Base-by-base conservation (phyloP, 1,140 invertebrate species). In the Steinernema feltiae region DNA sequence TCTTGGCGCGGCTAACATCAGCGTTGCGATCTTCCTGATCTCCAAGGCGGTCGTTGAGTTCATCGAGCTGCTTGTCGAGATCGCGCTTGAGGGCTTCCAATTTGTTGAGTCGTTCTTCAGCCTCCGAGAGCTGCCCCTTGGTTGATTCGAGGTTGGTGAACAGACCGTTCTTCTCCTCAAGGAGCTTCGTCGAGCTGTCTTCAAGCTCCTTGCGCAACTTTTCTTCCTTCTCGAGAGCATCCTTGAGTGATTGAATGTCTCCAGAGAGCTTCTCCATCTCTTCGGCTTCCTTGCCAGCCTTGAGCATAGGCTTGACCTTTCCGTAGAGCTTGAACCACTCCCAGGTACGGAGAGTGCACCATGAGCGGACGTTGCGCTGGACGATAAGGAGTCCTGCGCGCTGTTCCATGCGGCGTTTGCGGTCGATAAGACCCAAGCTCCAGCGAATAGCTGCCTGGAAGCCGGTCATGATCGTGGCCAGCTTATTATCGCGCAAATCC, bases 361-460 rank as follows among this genome's bases (percentile, higher is more conserved):
- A 99, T 88, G 94, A 97, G 88, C 96, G 92, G 90, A 99, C 92
- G 90, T 98, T 99, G 87, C 97, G 92, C 90, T 99, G 97, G 86
- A 99, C 95, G 84, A 99, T 92, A 89, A 96, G 93, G 85, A 99
- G 77, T 69, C 83, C 84, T 63, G 84, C 83, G 30, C 84, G 81
- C 75, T 84, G 83, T 73, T 85, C 85, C 79, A 82, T 82, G 48
- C 80, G 75, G 41, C 83, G 82, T 31, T 79, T 78, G 72, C 80
- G 82, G 27, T 84, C 83, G 69, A 72, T 79, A 27, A 73, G 70
- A n/a, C 80, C 82, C 30, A 84, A 53, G 32, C 84, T 78, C 83
- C 82, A 85, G 69, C 83, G 81, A 72, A 84, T 83, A 29, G 69
- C 32, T 15, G 83, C 29, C 75, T 99, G 97, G 91, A 99, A 93